A percentile compares a stretch with the other conserved stretches of the same genome.
Evolutionary conservation across 2,797 vertebrate species (phyloP).

Genomic region (Florisuga fusca): DNA sequence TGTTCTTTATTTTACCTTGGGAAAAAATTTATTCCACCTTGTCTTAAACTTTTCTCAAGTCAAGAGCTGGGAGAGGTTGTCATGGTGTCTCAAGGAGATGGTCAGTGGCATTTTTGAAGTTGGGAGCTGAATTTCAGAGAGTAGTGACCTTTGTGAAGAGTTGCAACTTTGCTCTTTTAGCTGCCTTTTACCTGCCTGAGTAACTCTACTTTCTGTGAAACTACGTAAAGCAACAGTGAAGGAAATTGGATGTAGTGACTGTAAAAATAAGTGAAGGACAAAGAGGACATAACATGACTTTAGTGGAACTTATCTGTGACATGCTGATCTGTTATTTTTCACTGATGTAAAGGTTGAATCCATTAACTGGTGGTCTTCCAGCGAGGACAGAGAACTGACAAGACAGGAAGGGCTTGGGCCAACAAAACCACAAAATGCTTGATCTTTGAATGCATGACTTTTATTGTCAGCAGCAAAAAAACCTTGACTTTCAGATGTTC

Average conservation of each 20-base stretch:
- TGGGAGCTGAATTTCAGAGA: slow-evolving; percentile 7
- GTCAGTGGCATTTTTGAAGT: slow-evolving; percentile 16
- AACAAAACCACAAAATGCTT: neutral
- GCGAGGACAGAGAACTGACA: slow-evolving; percentile 32
- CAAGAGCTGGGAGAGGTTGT: neutral
- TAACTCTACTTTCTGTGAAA: neutral
- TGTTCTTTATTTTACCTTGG: neutral
- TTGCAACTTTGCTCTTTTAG: neutral
- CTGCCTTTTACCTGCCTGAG: slow-evolving; percentile 22
- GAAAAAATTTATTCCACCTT: neutral
- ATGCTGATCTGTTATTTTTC: neutral
- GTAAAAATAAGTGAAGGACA: slow-evolving; percentile 45
- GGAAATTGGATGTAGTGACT: slow-evolving; percentile 7
- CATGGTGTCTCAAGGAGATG: slow-evolving; percentile 2
- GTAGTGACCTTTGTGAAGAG: neutral
- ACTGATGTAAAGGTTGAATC: slow-evolving; percentile 42
- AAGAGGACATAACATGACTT: neutral
- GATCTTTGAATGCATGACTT: slow-evolving; percentile 26
- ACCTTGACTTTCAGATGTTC: slow-evolving; percentile 49
- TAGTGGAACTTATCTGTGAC: slow-evolving; percentile 3
- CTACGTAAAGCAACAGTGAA: neutral
- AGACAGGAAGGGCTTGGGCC: slow-evolving; percentile 29
- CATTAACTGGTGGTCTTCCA: slow-evolving; percentile 50
- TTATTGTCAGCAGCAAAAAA: slow-evolving; percentile 8
- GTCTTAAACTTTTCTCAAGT: neutral